Conservation (phyloP, 2,113 vertebrate genomes). For the Notechis scutatus region DNA sequence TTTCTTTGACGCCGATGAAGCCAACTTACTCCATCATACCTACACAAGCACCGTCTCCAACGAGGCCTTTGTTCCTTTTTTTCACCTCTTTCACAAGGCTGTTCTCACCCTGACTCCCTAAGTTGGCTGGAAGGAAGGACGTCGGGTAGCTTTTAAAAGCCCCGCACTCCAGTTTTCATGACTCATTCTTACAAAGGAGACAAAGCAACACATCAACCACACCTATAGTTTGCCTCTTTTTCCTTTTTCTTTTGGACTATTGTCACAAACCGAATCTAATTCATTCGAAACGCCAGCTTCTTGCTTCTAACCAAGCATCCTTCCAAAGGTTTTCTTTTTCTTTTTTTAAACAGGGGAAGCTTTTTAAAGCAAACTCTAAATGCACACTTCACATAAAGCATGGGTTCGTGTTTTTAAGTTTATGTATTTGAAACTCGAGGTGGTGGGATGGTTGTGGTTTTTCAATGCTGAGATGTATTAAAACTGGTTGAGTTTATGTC, state of each 20-base stretch:
- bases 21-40: conserved; percentile 58
- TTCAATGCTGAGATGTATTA: neutral
- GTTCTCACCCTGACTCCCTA: neutral
- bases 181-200: neutral
- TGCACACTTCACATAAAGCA: neutral
- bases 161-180: neutral
- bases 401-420: neutral
- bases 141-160: neutral
- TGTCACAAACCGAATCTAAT: neutral
- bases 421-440: neutral
- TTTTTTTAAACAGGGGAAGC: no score
- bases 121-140: neutral
- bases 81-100: neutral
- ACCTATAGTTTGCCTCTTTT: neutral
- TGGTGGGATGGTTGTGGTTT: neutral
- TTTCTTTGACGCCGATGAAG: conserved; percentile 70
- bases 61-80: neutral
- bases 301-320: neutral
- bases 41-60: neutral
- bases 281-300: neutral
- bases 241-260: neutral
- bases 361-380: neutral
- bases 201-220: neutral
- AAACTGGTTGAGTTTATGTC: neutral
- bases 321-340: neutral